Evolutionary conservation across 1,140 invertebrate genomes (phyloP).

Genomic region (Ceratina australensis): DNA sequence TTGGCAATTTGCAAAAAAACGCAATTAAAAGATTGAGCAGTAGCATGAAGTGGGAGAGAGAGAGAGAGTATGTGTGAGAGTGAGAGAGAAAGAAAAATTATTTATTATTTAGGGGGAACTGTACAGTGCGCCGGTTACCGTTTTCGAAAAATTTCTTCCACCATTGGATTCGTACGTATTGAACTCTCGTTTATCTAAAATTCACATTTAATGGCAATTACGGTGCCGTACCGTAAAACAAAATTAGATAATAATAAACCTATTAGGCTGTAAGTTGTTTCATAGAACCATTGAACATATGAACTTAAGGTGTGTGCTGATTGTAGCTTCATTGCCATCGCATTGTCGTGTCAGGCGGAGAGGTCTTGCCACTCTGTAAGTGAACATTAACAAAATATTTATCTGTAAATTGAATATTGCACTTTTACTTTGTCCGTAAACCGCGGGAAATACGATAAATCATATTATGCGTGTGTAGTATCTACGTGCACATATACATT

Average conservation of each 20-base stretch:
- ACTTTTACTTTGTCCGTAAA: conserved; percentile 65
- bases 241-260: conserved; percentile 67
- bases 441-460: background rate
- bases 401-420: conserved; percentile 67
- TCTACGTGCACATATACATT: background rate
- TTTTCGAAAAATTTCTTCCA: conserved; percentile 70
- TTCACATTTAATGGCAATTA: conserved; percentile 44
- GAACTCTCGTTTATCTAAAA: conserved; percentile 71
- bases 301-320: conserved; percentile 78
- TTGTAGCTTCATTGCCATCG: conserved; percentile 78
- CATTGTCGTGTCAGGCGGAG: conserved; percentile 78
- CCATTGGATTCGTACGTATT: conserved; percentile 74
- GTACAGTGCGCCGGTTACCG: conserved; percentile 67
- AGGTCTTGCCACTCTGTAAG: conserved; percentile 79
- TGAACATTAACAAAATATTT: conserved; percentile 77
- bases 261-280: conserved; percentile 73
- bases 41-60: conserved; percentile 58
- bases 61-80: too few relatives aligned
- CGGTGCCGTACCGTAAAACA: conserved; percentile 58
- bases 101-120: conserved; percentile 60
- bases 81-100: conserved; percentile 39
- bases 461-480: conserved; percentile 2
- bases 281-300: conserved; percentile 71
- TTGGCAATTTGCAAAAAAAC: conserved; percentile 70
- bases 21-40: conserved; percentile 59